phyloP scores from a whole-genome alignment of 1,140 invertebrate genomes.

The Frieseomelitta varia region DNA sequence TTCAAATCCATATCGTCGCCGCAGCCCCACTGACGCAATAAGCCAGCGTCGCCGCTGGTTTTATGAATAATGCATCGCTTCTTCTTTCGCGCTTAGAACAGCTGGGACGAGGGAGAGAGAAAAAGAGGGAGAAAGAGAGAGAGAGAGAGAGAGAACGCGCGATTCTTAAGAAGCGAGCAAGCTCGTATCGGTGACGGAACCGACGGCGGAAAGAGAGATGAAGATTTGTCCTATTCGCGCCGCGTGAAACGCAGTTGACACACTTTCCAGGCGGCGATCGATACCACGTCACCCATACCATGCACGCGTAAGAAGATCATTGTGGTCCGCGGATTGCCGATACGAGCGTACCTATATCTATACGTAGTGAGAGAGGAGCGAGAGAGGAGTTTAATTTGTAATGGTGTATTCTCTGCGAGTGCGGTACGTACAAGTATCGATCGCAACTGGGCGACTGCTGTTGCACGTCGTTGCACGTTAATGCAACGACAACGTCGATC shows the following conservation, averaged over 20 bases:
- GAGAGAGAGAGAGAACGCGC: not conserved
- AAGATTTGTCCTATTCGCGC: constrained; percentile 54
- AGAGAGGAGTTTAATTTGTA: constrained; percentile 52
- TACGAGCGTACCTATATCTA: not conserved
- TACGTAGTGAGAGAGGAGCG: not conserved
- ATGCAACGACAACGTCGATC: constrained; percentile 48
- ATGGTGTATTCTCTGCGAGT: constrained; percentile 44
- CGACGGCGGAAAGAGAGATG: constrained; percentile 24
- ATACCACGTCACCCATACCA: constrained; percentile 37
- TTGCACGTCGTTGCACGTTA: constrained; percentile 15
- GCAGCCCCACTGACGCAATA: constrained; percentile 61
- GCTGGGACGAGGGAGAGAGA: not conserved
- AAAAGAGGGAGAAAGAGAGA: too few relatives aligned
- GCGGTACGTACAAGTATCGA: constrained; percentile 13
- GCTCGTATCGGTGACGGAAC: constrained; percentile 30
- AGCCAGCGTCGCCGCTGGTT: constrained; percentile 58
- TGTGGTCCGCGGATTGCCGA: constrained; percentile 20
- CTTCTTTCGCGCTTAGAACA: constrained; percentile 43
- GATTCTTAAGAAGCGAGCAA: constrained; percentile 27
- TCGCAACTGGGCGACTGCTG: constrained; percentile 6
- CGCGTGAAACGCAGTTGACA: constrained; percentile 56
- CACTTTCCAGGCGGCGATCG: constrained; percentile 55
- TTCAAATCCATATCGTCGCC: constrained; percentile 71
- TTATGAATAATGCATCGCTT: constrained; percentile 69
- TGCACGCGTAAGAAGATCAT: constrained; percentile 53